phyloP scores from a whole-genome alignment of 2,113 vertebrate genomes.

The Xiphophorus hellerii region DNA sequence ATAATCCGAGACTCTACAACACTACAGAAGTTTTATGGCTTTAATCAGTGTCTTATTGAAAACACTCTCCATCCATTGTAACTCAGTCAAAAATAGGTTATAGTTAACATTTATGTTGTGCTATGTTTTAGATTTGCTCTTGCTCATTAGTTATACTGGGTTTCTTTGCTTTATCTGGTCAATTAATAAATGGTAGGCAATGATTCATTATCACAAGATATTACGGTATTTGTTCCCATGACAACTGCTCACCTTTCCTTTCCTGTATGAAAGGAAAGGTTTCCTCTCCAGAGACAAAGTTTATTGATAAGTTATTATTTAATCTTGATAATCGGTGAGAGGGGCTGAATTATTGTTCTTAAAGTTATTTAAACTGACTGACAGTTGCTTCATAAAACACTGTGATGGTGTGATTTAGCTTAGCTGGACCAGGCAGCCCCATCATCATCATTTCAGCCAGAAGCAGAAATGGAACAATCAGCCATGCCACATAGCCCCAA shows the following conservation, averaged over 20 bases:
- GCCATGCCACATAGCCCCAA: slow-evolving; percentile 76
- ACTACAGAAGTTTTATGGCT: not conserved
- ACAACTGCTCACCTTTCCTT: not conserved
- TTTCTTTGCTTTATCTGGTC: not conserved
- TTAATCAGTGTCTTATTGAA: not conserved
- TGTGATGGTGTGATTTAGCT: slow-evolving; percentile 5
- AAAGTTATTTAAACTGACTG: not conserved
- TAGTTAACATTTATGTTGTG: not conserved
- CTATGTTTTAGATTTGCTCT: not conserved
- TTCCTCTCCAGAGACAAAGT: not conserved
- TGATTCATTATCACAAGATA: not conserved
- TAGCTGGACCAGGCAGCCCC: slow-evolving; percentile 26
- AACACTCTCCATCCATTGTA: not conserved
- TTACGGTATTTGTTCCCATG: not conserved
- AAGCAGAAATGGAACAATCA: slow-evolving; percentile 65
- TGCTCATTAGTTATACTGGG: not conserved
- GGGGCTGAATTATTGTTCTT: not conserved
- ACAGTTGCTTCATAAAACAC: not conserved
- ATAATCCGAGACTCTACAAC: not conserved
- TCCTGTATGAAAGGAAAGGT: not conserved
- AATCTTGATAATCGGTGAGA: not conserved
- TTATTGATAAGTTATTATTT: not conserved
- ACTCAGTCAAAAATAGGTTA: not conserved
- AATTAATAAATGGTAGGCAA: not conserved
- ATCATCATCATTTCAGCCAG: slow-evolving; percentile 40